Conservation (phyloP, 1,140 invertebrate genomes). For the Papilio dardanus region DNA sequence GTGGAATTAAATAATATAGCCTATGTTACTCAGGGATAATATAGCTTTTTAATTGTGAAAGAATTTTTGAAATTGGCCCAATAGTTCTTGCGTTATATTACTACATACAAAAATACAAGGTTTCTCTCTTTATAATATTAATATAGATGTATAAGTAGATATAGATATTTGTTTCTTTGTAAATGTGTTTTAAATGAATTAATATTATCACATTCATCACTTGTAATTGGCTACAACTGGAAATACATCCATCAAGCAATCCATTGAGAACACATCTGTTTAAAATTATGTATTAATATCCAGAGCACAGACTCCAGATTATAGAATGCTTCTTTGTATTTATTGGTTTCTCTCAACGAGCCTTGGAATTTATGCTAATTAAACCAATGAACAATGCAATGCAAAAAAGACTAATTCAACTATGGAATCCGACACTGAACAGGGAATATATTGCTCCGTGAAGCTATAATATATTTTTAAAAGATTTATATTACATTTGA, state of each 20-base stretch:
- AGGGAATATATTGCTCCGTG: neutral
- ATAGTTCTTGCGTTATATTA: too few relatives aligned
- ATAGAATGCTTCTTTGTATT: conserved; percentile 7
- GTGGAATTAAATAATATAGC: too few relatives aligned
- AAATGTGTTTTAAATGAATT: neutral
- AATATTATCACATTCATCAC: neutral
- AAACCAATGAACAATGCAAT: conserved; percentile 13
- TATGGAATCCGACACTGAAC: neutral
- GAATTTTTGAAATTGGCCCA: too few relatives aligned
- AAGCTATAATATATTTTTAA: neutral
- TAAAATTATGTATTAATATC: conserved; percentile 9
- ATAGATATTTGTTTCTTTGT: too few relatives aligned
- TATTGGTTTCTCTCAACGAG: neutral
- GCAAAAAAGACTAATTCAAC: conserved; percentile 2
- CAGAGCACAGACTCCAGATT: neutral
- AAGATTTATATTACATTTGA: too few relatives aligned
- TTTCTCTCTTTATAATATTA: too few relatives aligned
- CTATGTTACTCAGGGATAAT: too few relatives aligned
- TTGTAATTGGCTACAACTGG: conserved; percentile 16
- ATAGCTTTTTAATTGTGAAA: too few relatives aligned
- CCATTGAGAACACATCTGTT: conserved; percentile 11
- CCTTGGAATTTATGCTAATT: conserved; percentile 25
- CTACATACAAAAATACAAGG: too few relatives aligned
- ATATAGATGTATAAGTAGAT: too few relatives aligned
- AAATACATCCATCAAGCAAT: neutral